Percentiles rank a stretch among this genome's conserved stretches.
These are phyloP conservation scores for Megaceryle torquata DNA, from an alignment of 2,113 vertebrate species.

Conservation along the genomic window DNA sequence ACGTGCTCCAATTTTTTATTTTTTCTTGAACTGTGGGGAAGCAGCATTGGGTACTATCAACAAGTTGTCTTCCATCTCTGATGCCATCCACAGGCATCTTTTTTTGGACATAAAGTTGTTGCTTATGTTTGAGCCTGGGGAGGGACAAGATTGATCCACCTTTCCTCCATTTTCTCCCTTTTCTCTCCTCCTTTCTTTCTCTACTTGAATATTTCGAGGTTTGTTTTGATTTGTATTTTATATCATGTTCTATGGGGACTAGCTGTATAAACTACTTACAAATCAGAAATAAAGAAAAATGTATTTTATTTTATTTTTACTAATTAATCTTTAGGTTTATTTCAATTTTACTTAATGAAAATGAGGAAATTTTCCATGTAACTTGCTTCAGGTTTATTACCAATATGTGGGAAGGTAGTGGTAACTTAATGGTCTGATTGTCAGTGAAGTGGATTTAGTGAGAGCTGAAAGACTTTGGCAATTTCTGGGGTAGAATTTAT, in stretches of 20 bases:
- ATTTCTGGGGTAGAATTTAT: not conserved
- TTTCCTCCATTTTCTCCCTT: not conserved
- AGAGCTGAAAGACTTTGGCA: not conserved
- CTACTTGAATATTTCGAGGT: not conserved
- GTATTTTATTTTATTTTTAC: not conserved
- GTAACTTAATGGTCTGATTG: not conserved
- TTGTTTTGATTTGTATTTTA: not conserved
- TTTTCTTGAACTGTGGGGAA: not conserved
- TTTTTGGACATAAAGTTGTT: not conserved
- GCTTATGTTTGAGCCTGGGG: not conserved
- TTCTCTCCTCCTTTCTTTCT: not conserved
- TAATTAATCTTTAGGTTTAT: not conserved
- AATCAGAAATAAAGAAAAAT: not conserved
- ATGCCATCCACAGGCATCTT: not conserved
- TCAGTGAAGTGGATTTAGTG: not conserved
- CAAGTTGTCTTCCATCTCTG: not conserved
- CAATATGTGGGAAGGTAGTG: not conserved
- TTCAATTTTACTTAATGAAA: not conserved
- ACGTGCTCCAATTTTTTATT: not conserved
- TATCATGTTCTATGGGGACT: not conserved
- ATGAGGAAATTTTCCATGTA: not conserved
- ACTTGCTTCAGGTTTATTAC: not conserved
- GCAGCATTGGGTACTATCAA: not conserved
- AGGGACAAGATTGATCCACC: not conserved
- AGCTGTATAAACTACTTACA: not conserved